Base-by-base conservation (phyloP, 2,113 vertebrate genomes). In the Mustela lutreola region DNA sequence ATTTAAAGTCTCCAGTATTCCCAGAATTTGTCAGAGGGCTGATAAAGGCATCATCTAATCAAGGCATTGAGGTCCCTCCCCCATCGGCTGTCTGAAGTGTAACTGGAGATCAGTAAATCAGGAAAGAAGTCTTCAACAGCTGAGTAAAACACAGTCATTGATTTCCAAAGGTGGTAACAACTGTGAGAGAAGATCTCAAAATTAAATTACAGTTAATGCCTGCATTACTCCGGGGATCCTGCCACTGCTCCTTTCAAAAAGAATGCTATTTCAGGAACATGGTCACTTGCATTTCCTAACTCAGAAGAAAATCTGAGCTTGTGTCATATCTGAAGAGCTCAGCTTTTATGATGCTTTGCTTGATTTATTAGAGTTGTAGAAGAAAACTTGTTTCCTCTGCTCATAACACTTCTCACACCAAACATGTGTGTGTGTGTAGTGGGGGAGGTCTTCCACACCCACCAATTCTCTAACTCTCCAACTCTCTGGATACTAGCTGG, bases 91-190 rank as follows among this genome's bases (percentile, higher is more conserved):
- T 98, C 89, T 97, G 96, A 92, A 95, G 89, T 48, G 87, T 4
- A 21, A 96, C 79, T 0, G 56, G 83, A 79, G 79, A 84, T 95
- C 33, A 90, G 65, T 94, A 96, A 98, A 73, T 90, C 63, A 83
- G 18, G 67, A 71, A 7, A 60, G 45, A 78, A 97, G 84, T 96
- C 70, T 63, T 63, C 42, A 98, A 96, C 85, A 26, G 90, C 97
- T 10, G 24, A 95, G 65, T 80, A 83, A 98, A 97, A 93, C 88
- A 84, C 36, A 75, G 63, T 33, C 45, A 94, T 85, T 2, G 26
- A n/a, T 95, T 94, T 93, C n/a, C 88, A 95, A 96, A 97, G 82
- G 28, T 95, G 95, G 75, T 71, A 98, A 97, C 39, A 98, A 89
- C 97, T 83, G 90, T 96, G 97, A 98, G 97, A 86, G 89, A 95